Base-by-base conservation (phyloP, 1,140 invertebrate genomes). In the Drosophila neocordata region DNA sequence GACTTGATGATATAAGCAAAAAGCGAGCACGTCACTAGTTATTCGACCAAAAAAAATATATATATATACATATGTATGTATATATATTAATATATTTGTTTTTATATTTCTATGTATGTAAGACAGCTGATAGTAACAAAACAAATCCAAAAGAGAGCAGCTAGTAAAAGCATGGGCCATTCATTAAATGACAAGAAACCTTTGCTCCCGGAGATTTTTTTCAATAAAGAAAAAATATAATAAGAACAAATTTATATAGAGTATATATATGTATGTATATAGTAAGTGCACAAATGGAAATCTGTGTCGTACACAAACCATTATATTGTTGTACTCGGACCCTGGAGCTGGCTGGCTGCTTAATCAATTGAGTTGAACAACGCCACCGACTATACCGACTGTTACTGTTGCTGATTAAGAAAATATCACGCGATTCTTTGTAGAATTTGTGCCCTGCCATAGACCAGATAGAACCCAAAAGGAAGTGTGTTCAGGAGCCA, bases 151-250 rank as follows among this genome's bases (percentile, higher is more conserved):
- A 31, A 27, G 35, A 60, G 37, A 61, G 52, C 66, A 68, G 48
- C 53, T 75, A 53, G 59, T 35, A 76, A 64, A 59, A 64, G 44
- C 66, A 52, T 65, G 71, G 65, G 57, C 67, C 78, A 85, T 85
- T 82, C 74, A 78, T 87, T 81, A 68, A 81, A 63, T 59, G 60
- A 79, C 56, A 48, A 63, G 22, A 37, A 75, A 89, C 81, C 85
- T 89, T 89, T 89, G 87, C 78, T 89, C 81, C 85, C 85, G 87
- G 85, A 89, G 85, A 89, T 78, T 84, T 89, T 72, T 64, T 51
- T 35, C 56, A 34, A 31, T 15, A 13, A 53, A 68, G 65, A 18
- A 56, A 34, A 13, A 48, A 66, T 22, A 1, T n/a, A 22, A 48
- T n/a, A 38, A 13, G 12, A 38, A 38, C n/a, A 38, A 38, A 5